Conservation (phyloP, 53 echinoderm and acorn worm species). For the Mesocentrotus franciscanus region DNA sequence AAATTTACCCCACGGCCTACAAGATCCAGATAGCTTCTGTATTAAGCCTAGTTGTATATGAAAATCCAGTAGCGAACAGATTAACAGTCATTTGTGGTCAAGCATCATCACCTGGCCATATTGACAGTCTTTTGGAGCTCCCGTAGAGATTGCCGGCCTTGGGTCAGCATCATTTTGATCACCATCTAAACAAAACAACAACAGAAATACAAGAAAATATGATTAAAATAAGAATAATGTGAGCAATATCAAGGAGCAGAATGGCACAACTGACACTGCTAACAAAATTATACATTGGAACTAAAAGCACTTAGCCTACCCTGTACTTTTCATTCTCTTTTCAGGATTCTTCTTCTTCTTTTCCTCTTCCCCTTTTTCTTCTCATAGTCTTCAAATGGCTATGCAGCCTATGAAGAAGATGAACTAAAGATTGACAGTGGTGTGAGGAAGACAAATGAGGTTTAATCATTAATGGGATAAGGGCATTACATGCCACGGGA, state of each 20-base stretch:
- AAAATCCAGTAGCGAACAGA: background rate
- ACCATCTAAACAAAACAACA: conserved; percentile 68
- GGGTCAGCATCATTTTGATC: conserved; percentile 87
- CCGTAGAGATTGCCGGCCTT: conserved; percentile 84
- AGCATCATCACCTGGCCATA: conserved; percentile 79
- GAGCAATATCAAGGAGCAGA: background rate
- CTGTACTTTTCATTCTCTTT: no score
- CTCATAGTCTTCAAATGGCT: no score
- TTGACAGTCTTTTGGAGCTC: conserved; percentile 82
- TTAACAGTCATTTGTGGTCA: background rate
- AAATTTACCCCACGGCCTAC: background rate
- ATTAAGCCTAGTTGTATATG: background rate
- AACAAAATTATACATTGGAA: background rate
- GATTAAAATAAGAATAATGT: background rate
- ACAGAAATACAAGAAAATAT: background rate
- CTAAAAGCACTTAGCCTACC: background rate
- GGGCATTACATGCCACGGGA: no score
- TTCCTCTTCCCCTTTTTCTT: no score
- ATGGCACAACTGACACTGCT: no score
- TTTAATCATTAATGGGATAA: no score
- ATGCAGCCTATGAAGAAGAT: no score
- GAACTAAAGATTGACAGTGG: no score
- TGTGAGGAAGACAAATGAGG: no score
- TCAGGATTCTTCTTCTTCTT: no score
- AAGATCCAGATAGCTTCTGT: background rate